Evolutionary conservation across 2,113 vertebrate genomes (phyloP), one percentile per base, ranked within the genome.

Genomic region (Perccottus glenii): DNA sequence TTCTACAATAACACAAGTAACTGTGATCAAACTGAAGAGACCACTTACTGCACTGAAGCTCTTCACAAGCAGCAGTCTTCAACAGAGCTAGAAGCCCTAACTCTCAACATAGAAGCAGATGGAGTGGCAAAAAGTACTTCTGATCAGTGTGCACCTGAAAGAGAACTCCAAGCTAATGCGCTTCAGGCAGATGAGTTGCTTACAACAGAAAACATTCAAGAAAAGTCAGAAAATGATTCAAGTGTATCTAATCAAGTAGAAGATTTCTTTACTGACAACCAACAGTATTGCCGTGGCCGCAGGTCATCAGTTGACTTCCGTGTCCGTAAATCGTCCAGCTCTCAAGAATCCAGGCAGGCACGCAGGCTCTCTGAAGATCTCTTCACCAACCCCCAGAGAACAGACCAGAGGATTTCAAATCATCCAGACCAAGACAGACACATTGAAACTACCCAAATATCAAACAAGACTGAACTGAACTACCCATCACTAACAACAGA

Each of bases 331-430:
- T 72, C 87, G 1, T 87, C 90, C 67, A 82, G 45, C 71, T 82
- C 86, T 11, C 71, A 61, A 5, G 76, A 64, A 10, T 70, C 85
- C 33, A 78, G 73, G 19, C 70, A 83, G 36, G 63, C 86, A 3
- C 88, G 89, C 3, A 87, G 81, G 27, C 90, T 92, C 46, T 91
- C 90, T 1, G 84, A 89, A 62, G 89, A 93, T 63, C 90, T 89
- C 9, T 93, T 93, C 67, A 89, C 32, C n/a, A 63, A 73, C 33
- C 90, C 88, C 0, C 68, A 82, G 52, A 71, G 72, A 77, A 35
- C 14, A 1, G 46, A 9, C 15, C 73, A 48, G 52, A 60, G 70
- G 7, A 32, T 10, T 16, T 6, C 55, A 3, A 43, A 36, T 44
- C 46, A 62, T 1, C 11, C 64, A 73, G 55, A 61, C 5, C 44